Conservation (phyloP, 2,113 vertebrate genomes). For the Melozone crissalis region DNA sequence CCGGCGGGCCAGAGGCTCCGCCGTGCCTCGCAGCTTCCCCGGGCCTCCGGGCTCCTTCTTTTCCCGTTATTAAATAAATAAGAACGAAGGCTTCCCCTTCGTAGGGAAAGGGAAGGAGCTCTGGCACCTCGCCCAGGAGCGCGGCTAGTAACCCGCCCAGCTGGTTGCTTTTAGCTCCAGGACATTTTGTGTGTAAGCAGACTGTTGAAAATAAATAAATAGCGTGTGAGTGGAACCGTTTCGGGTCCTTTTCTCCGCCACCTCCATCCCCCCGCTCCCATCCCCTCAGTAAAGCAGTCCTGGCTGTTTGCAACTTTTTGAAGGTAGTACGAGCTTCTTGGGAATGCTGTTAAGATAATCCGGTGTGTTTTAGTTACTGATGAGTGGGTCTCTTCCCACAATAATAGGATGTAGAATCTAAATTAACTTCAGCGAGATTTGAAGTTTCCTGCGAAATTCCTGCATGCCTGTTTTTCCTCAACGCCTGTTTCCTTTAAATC, state of each 20-base stretch:
- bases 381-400: not conserved
- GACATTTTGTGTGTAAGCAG: not conserved
- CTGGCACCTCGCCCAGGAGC: constrained; percentile 47
- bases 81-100: not conserved
- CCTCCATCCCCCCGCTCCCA: too few relatives aligned
- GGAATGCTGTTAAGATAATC: not conserved
- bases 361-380: not conserved
- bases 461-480: not conserved
- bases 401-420: constrained; percentile 6
- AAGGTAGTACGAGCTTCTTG: not conserved
- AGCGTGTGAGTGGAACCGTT: not conserved
- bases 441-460: not conserved
- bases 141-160: constrained; percentile 32
- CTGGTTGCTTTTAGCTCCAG: constrained; percentile 30
- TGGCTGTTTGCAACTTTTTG: not conserved
- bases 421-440: not conserved
- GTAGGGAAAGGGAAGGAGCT: not conserved
- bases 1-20: not conserved
- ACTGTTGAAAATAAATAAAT: constrained; percentile 37
- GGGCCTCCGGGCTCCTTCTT: not conserved
- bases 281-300: not conserved
- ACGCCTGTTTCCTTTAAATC: not conserved
- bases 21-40: not conserved
- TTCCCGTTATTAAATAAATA: not conserved
- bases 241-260: not conserved